Percentiles rank a stretch among this genome's conserved stretches.
These are phyloP conservation scores for Phrynosoma platyrhinos DNA, from an alignment of 2,113 vertebrate species.

Conservation along the genomic window DNA sequence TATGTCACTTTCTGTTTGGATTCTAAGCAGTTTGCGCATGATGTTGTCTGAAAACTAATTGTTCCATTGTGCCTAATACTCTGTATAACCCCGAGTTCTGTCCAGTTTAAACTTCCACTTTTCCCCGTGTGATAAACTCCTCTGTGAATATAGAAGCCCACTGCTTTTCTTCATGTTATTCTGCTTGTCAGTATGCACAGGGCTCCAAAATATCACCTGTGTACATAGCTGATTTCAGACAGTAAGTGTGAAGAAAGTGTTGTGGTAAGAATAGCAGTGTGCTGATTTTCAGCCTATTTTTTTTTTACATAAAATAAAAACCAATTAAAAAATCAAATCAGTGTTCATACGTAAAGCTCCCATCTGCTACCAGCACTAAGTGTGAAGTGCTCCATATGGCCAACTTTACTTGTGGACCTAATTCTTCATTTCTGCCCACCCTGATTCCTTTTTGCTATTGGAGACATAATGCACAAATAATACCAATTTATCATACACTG, in stretches of 20 bases:
- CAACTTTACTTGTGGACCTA: background rate
- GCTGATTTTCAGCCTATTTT: background rate
- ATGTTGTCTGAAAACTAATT: too few species aligned
- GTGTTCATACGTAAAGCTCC: conserved; percentile 4
- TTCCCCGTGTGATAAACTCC: too few species aligned
- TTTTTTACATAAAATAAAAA: background rate
- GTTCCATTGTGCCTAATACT: too few species aligned
- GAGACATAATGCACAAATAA: background rate
- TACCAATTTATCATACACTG: background rate
- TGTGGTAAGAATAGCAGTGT: conserved; percentile 7
- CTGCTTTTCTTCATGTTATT: background rate
- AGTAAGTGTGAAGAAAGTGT: background rate
- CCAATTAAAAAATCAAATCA: background rate
- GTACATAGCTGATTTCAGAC: background rate
- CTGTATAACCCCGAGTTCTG: too few species aligned
- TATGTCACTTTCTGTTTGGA: too few species aligned
- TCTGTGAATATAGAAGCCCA: background rate
- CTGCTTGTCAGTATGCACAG: background rate
- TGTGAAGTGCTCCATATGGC: conserved; percentile 8
- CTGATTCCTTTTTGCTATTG: too few species aligned
- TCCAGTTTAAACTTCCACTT: too few species aligned
- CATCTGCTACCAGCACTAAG: conserved; percentile 13
- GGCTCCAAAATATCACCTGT: background rate
- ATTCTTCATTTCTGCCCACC: background rate
- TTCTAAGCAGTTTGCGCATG: too few species aligned